These are phyloP conservation scores for Dromococcyx pavoninus DNA, from an alignment of 2,797 vertebrate species.

Conservation along the genomic window DNA sequence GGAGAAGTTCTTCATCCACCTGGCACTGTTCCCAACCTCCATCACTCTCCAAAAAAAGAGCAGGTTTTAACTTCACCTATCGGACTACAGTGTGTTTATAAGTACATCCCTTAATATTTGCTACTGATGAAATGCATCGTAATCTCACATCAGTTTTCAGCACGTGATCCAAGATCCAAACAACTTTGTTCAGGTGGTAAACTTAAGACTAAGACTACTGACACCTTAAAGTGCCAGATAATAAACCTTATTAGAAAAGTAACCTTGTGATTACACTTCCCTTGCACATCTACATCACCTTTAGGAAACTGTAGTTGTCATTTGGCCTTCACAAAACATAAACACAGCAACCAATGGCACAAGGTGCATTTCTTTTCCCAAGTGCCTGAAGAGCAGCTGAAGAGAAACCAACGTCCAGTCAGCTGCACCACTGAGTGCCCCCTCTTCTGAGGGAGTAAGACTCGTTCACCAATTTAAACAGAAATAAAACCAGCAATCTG, in stretches of 20 bases:
- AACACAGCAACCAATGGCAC: background rate
- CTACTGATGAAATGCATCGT: accelerated
- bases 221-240: background rate
- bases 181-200: background rate
- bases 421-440: background rate
- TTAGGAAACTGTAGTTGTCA: background rate
- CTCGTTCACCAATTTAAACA: background rate
- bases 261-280: background rate
- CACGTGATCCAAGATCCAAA: background rate
- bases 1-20: background rate
- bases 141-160: background rate
- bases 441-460: background rate
- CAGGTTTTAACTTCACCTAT: background rate
- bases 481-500: background rate
- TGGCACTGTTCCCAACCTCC: background rate
- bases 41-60: background rate
- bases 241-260: background rate
- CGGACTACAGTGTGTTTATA: background rate
- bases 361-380: background rate
- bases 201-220: background rate
- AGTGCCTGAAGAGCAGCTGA: background rate
- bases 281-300: background rate
- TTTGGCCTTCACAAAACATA: background rate
- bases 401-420: background rate
- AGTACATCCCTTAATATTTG: background rate